These are phyloP conservation scores for Hyperoplus immaculatus DNA, from an alignment of 2,797 vertebrate species.

Conservation along the genomic window DNA sequence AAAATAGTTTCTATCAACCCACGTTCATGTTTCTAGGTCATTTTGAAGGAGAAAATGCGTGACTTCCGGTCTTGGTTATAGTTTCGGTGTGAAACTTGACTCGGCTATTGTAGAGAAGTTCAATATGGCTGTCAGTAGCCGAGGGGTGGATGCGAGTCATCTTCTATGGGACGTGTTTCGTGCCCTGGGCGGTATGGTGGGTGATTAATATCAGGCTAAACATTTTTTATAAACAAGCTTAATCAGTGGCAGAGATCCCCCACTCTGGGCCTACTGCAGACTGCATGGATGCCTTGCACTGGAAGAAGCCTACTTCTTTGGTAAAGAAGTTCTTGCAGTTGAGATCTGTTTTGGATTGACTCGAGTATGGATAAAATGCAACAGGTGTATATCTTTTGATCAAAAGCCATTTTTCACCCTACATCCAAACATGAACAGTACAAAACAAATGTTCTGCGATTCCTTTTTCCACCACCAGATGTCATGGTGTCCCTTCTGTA, in stretches of 20 bases:
- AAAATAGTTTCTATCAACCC: background rate
- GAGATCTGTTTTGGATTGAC: background rate
- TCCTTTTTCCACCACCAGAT: constrained; percentile 29
- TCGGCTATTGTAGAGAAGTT: constrained; percentile 48
- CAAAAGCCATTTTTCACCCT: too few relatives aligned
- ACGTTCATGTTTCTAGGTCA: background rate
- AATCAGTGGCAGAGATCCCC: constrained; percentile 9
- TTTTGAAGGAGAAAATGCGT: background rate
- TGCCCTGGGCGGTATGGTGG: constrained; percentile 3
- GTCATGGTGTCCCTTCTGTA: constrained; percentile 13
- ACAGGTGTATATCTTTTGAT: too few relatives aligned
- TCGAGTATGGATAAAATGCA: background rate
- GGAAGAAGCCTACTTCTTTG: background rate
- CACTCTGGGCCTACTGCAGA: background rate
- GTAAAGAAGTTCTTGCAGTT: background rate
- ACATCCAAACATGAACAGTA: too few relatives aligned
- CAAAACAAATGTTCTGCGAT: background rate
- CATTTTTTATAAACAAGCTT: background rate
- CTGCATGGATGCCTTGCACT: background rate
- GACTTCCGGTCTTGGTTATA: constrained; percentile 4
- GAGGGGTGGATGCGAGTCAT: constrained; percentile 46
- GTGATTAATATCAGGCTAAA: constrained; percentile 5
- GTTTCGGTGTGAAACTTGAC: constrained; percentile 10
- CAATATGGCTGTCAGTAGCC: constrained; percentile 81
- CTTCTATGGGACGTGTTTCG: constrained; percentile 40